Conservation (phyloP, 2,113 vertebrate species). For the Otus sunia region DNA sequence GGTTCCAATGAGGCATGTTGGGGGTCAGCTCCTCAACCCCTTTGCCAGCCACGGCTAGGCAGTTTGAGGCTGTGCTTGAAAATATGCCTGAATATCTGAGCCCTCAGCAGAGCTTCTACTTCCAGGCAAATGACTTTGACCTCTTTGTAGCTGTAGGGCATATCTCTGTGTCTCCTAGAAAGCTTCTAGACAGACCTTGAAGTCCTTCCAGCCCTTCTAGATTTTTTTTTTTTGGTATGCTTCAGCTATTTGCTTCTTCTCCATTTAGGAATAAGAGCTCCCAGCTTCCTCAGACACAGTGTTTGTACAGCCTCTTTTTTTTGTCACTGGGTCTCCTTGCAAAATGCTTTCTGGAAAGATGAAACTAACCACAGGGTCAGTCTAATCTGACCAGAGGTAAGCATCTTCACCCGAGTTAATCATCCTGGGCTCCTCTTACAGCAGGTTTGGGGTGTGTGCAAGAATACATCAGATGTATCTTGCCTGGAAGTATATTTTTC, state of each 20-base stretch:
- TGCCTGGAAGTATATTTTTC: background rate
- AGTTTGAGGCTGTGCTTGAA: background rate
- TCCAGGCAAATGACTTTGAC: conserved; percentile 8
- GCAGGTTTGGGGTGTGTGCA: background rate
- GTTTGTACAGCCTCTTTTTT: background rate
- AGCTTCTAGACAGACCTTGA: background rate
- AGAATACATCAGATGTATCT: background rate
- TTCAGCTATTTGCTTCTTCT: background rate
- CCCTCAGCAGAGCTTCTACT: background rate
- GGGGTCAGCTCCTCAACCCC: background rate
- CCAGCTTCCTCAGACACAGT: background rate
- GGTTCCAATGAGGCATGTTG: background rate
- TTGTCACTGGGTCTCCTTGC: background rate
- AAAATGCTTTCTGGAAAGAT: background rate
- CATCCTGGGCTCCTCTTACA: background rate
- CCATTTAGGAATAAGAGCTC: background rate
- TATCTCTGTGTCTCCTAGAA: background rate
- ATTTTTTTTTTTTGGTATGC: background rate
- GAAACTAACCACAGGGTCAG: background rate
- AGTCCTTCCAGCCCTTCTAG: background rate
- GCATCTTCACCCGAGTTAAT: background rate
- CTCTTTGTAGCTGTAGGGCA: background rate
- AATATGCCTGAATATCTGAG: background rate
- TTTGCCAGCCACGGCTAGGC: background rate
- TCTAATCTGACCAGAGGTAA: background rate